Evolutionary conservation across 2,797 vertebrate genomes (phyloP), one percentile per base, ranked within the genome.

Genomic region (Pseudochromis fuscus): DNA sequence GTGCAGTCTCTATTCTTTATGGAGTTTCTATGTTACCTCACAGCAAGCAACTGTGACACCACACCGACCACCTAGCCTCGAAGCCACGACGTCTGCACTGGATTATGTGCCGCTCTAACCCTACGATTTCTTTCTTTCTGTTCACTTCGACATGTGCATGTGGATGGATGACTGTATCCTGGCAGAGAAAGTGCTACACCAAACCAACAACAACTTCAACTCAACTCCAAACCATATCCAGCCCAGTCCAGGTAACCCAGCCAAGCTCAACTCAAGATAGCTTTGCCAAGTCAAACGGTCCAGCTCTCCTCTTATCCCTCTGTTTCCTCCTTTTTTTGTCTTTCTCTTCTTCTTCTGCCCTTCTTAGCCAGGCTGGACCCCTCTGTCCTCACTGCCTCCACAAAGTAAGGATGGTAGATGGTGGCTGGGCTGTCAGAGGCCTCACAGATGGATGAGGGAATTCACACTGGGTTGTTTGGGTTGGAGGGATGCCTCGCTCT

Each of bases 261-360:
- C 85, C 87, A 89, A 91, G 87, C 87, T 91, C 86, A 85, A 88
- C 88, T 89, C 84, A 85, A 87, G 81, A 86, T 65, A 84, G 87
- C 84, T 84, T 87, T 81, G 84, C 86, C 80, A 87, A 85, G 83
- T 87, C 82, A 49, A 83, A 77, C 46, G 42, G 79, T 85, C 86
- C 85, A 78, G 85, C 84, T 84, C 67, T 79, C 63, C 35, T 60
- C 46, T 62, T 37, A 28, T 78, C 35, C 18, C 23, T 67, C 56
- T 40, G 49, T 67, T 40, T 4, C 21, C 25, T 38, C 11, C 18
- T 51, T 44, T 8, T 27, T 42, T 52, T 79, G 69, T 80, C 63
- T 66, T 33, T 68, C 60, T 75, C 42, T 31, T 24, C 35, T 51
- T 59, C 7, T 27, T 24, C 46, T 30, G 24, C 15, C 40, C 1